A percentile compares a stretch with the other conserved stretches of the same genome.
These are phyloP conservation scores for Sternotherus odoratus DNA, from an alignment of 2,797 vertebrate species.

Conservation along the genomic window DNA sequence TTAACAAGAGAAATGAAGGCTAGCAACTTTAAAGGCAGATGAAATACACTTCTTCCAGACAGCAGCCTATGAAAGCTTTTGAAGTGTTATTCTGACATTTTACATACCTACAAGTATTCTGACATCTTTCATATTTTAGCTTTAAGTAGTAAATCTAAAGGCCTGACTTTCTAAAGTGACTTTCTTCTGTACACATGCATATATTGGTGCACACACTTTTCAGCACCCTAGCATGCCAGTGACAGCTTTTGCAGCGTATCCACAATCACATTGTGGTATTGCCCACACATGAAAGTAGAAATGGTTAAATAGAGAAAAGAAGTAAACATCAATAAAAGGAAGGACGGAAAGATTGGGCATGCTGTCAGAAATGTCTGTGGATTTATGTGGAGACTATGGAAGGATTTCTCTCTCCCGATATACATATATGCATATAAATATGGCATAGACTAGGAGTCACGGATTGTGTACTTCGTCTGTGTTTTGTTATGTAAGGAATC, in stretches of 20 bases:
- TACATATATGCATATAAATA: fast-evolving
- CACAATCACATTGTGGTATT: fast-evolving
- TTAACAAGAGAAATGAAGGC: constrained; percentile 11
- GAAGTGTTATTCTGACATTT: neutral
- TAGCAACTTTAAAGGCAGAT: neutral
- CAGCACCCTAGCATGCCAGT: neutral
- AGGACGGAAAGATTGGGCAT: neutral
- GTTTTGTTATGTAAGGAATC: neutral
- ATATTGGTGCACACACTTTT: neutral
- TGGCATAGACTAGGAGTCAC: fast-evolving
- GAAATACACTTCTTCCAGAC: neutral
- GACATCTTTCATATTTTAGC: neutral
- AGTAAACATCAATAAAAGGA: neutral
- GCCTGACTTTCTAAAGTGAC: neutral
- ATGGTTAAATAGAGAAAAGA: neutral
- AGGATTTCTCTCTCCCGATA: neutral
- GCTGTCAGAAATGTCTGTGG: neutral
- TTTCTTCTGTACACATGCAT: neutral
- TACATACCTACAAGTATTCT: neutral
- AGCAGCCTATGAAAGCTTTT: neutral
- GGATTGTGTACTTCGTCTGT: neutral
- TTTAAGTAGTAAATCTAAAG: neutral
- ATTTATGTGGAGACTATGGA: neutral
- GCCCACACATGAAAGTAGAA: neutral
- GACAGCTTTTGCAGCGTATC: fast-evolving